These are phyloP conservation scores for Gymnocephalus cernua DNA, from an alignment of 2,113 vertebrate species.

Conservation along the genomic window DNA sequence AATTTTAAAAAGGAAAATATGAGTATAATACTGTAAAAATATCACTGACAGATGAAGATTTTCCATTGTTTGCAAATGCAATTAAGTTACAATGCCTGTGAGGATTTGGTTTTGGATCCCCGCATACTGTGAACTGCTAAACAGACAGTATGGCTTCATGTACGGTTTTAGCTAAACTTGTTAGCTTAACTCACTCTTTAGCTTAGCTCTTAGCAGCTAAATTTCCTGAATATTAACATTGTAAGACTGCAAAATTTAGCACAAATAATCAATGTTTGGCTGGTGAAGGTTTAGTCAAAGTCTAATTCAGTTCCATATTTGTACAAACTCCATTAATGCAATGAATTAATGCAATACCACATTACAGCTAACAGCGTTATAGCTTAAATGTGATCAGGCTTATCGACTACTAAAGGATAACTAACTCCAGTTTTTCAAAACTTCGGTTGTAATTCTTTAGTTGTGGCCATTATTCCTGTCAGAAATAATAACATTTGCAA, in stretches of 20 bases:
- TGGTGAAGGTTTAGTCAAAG: not conserved
- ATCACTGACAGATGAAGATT: not conserved
- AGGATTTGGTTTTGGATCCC: not conserved
- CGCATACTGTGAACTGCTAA: not conserved
- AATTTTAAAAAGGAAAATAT: not conserved
- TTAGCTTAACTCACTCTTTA: not conserved
- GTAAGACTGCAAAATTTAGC: not conserved
- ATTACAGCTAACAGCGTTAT: too few species aligned
- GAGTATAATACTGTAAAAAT: not conserved
- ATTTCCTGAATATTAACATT: not conserved
- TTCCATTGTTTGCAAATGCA: conserved; percentile 1
- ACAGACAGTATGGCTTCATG: not conserved
- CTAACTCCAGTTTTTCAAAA: too few species aligned
- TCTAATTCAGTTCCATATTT: not conserved
- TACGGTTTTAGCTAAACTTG: not conserved
- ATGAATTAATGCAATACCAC: too few species aligned
- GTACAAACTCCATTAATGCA: not conserved
- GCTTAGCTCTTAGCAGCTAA: not conserved
- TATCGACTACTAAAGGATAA: too few species aligned
- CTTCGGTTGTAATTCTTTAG: too few species aligned
- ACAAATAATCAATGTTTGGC: not conserved
- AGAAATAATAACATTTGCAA: too few species aligned
- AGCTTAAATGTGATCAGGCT: too few species aligned
- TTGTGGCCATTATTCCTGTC: too few species aligned
- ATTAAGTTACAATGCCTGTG: not conserved